Evolutionary conservation across 2,797 vertebrate genomes (phyloP).

Genomic region (Squalus acanthias): DNA sequence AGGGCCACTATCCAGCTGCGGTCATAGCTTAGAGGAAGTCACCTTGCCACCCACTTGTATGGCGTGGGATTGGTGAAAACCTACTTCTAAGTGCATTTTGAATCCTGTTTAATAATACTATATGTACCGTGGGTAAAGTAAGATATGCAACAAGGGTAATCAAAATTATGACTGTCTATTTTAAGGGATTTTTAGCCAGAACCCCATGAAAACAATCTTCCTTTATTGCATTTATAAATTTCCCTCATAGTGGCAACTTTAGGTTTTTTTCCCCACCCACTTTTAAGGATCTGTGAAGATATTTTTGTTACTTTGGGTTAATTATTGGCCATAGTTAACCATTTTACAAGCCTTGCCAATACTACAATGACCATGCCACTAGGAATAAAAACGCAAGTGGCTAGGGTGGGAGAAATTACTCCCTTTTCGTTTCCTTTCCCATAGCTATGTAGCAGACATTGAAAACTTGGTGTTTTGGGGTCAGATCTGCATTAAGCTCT

Average conservation of each 20-base stretch:
- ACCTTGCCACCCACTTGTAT: neutral
- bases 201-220: neutral
- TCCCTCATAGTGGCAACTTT: neutral
- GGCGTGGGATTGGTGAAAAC: no score
- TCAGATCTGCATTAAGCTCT: neutral
- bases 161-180: neutral
- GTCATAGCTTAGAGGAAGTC: neutral
- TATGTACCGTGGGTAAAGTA: neutral
- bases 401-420: neutral
- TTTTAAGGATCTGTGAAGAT: neutral
- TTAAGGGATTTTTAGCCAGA: neutral
- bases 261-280: neutral
- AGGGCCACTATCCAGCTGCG: neutral
- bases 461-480: neutral
- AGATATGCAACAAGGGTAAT: neutral
- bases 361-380: neutral
- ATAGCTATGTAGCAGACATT: neutral
- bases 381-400: neutral
- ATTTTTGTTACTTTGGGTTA: neutral
- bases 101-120: neutral
- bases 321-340: neutral
- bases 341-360: neutral
- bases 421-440: neutral
- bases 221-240: neutral
- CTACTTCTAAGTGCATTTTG: neutral